Base-by-base conservation (phyloP, 2,113 vertebrate species). In the Montifringilla adamsi region DNA sequence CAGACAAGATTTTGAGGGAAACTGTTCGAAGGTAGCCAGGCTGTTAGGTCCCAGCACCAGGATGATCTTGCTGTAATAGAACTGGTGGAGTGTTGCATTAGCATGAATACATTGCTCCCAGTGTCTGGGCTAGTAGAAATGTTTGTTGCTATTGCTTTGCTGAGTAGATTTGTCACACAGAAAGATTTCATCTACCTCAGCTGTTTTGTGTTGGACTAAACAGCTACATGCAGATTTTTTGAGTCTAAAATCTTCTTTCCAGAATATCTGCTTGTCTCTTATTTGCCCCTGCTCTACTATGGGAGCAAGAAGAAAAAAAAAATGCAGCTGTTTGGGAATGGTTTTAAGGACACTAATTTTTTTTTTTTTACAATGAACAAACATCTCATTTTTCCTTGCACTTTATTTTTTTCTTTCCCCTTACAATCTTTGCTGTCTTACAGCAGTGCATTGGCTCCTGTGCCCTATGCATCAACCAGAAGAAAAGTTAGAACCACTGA, bases 221-320 rank as follows among this genome's bases (percentile, higher is more conserved):
- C 33, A 52, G 4, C 12, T 62, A 35, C 14, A 8, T 20, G 10
- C 9, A 39, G 39, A 26, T 77, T 84, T 87, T 74, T 27, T 60
- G 1, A 11, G 6, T 66, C n/a, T 63, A 49, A 35, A 5, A 28
- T 52, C 28, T 68, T 84, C 28, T 68, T 84, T 74, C 8, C 24
- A 41, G 52, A 67, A 82, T 31, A 13, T 73, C 30, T 84, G 4
- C 19, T 53, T 18, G 10, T 68, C 8, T 10, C 6, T 66, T 22
- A 5, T 59, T 35, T 0, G 1, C 3, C 9, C 8, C 19, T 11
- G 6, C 20, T 72, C 31, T 53, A 10, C 28, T 28, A 10, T 41
- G 21, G 39, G 13, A 84, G 10, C 4, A 23, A 30, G 26, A 82
- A 74, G 2, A 19, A 66, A 75, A 63, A 53, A 53, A 58, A 33